Base-by-base conservation (phyloP, 2,797 vertebrate genomes). In the Centropyge bicolor region DNA sequence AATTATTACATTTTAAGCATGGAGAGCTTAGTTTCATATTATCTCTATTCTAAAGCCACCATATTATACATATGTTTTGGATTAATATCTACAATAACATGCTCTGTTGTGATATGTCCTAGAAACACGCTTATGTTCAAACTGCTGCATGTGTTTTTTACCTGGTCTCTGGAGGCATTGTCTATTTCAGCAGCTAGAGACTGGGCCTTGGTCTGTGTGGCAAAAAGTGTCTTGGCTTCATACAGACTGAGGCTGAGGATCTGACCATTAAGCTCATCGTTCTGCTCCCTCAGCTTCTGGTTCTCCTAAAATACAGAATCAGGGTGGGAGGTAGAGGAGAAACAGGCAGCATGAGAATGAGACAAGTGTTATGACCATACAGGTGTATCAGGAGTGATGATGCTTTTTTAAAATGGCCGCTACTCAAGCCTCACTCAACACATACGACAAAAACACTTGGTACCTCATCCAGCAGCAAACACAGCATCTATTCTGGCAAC, bases 161-260 rank as follows among this genome's bases (percentile, higher is more conserved):
- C 98, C 98, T 99, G 97, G 84, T 99, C 98, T 22, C 97, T 96
- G 3, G 98, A 98, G 51, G 98, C 98, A 5, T 97, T 97, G 69
- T 99, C 98, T 52, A 99, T 99, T 92, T 99, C 98, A 0, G 98
- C 97, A 60, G 98, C 98, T 89, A 99, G 90, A 10, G 97, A 99
- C 92, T 99, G 97, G 65, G 98, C 98, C 95, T 98, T 99, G 73
- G 98, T 98, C 93, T 98, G 98, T 0, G 97, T 97, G 72, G 97
- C 96, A 84, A 99, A 98, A 85, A 99, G 96, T 88, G 93, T 98
- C 94, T 98, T 99, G 27, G 98, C 98, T 95, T 99, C 98, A 1
- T 97, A 96, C 57, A 99, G 95, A 83, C 97, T 99, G 78, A 99
- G 96, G 88, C 97, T 99, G 85, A 99, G 95, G 82, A 99, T 98